Conservation (phyloP, 2,888 invertebrate species). For the Rhodophaea formosa region DNA sequence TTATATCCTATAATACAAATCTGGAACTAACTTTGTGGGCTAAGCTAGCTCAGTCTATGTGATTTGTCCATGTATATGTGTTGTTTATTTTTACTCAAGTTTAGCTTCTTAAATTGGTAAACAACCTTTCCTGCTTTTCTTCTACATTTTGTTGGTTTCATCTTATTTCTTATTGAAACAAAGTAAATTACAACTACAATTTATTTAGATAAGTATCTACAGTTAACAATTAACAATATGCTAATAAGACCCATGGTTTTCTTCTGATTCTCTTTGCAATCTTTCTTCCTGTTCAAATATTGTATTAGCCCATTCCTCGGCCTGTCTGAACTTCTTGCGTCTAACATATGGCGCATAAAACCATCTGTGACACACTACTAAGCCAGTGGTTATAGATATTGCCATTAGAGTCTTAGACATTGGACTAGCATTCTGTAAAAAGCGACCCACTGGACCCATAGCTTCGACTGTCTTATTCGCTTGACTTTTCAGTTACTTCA, state of each 20-base stretch:
- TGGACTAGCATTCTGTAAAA: conserved; percentile 52
- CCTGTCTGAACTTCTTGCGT: conserved; percentile 43
- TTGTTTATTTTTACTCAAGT: no score
- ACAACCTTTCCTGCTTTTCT: no score
- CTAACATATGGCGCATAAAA: conserved; percentile 50
- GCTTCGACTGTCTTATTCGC: conserved; percentile 29
- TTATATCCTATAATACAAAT: no score
- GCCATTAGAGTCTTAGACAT: conserved; percentile 62
- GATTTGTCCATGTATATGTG: no score
- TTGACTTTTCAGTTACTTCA: conserved; percentile 22
- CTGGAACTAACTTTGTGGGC: no score
- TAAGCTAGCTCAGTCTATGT: no score
- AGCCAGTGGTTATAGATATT: conserved; percentile 55
- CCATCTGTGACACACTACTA: conserved; percentile 46
- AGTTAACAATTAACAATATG: conserved; percentile 24
- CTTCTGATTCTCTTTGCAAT: conserved; percentile 28
- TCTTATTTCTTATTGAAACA: no score
- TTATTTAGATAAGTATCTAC: conserved; percentile 14
- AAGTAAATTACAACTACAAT: conserved; percentile 2
- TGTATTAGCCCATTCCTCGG: conserved; percentile 65
- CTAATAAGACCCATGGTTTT: conserved; percentile 44
- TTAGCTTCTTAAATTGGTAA: no score
- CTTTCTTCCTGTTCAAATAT: conserved; percentile 63
- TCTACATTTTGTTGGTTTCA: no score
- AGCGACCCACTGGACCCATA: conserved; percentile 47